Conservation (phyloP, 2,888 invertebrate genomes). For the Brachyopa scutellaris region DNA sequence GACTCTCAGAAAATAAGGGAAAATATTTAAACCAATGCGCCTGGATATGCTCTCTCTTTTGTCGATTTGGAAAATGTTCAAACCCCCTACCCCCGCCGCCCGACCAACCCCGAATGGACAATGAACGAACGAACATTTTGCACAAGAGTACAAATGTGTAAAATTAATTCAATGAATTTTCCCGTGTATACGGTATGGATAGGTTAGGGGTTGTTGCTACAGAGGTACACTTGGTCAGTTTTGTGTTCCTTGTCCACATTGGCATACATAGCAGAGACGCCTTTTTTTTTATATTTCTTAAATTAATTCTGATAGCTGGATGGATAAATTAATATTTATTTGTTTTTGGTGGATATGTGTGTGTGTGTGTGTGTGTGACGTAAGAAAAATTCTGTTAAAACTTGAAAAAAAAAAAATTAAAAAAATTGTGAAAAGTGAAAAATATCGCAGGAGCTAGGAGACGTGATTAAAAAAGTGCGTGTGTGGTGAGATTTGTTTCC, state of each 20-base stretch:
- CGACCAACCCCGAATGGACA: conserved; percentile 10
- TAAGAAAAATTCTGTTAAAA: no score
- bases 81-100: background rate
- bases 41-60: no score
- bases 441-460: no score
- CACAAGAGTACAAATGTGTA: conserved; percentile 50
- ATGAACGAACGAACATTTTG: conserved; percentile 36
- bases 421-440: no score
- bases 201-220: conserved; percentile 51
- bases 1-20: no score
- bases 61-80: background rate
- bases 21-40: no score
- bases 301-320: background rate
- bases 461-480: no score
- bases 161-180: conserved; percentile 53
- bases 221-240: conserved; percentile 66
- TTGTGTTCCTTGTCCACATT: conserved; percentile 48
- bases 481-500: no score
- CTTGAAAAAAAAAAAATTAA: no score
- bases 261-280: conserved; percentile 45
- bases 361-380: no score
- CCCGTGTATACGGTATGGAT: conserved; percentile 18
- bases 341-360: no score
- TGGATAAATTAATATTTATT: no score
- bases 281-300: background rate